Percentiles rank a stretch among this genome's conserved stretches.
Evolutionary conservation across 1,140 invertebrate genomes (phyloP).

Genomic region (Nasonia longicornis): DNA sequence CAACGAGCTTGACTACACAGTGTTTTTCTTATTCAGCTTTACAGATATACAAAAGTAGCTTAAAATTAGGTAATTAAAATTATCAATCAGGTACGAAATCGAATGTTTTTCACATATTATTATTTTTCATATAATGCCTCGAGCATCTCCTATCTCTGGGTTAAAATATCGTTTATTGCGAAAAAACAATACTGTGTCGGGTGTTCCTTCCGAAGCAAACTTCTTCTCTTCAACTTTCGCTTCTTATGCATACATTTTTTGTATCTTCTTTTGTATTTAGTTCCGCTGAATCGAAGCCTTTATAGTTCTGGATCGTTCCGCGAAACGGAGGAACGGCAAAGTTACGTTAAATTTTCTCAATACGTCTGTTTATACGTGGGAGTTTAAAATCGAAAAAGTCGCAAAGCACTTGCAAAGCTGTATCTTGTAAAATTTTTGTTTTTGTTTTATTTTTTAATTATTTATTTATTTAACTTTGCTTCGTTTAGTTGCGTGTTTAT

Average conservation of each 20-base stretch:
- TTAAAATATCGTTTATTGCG: neutral
- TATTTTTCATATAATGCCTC: neutral
- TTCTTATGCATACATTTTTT: neutral
- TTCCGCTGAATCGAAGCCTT: neutral
- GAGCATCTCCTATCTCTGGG: neutral
- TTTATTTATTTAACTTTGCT: neutral
- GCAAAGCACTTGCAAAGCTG: neutral
- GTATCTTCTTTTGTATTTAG: neutral
- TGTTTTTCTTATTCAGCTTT: neutral
- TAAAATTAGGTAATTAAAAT: neutral
- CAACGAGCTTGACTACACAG: neutral
- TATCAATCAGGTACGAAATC: neutral
- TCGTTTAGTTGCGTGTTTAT: neutral
- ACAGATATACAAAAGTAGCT: neutral
- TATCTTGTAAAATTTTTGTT: neutral
- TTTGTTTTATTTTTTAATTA: neutral
- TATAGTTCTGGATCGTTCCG: neutral
- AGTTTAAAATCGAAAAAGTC: neutral
- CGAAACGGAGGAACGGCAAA: too few relatives aligned
- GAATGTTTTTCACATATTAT: neutral
- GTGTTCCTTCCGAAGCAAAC: neutral
- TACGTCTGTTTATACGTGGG: neutral
- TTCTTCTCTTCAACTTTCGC: neutral
- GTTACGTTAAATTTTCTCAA: neutral
- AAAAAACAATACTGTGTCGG: neutral